phyloP scores from a whole-genome alignment of 2,888 invertebrate genomes.

The Noctua pronuba region DNA sequence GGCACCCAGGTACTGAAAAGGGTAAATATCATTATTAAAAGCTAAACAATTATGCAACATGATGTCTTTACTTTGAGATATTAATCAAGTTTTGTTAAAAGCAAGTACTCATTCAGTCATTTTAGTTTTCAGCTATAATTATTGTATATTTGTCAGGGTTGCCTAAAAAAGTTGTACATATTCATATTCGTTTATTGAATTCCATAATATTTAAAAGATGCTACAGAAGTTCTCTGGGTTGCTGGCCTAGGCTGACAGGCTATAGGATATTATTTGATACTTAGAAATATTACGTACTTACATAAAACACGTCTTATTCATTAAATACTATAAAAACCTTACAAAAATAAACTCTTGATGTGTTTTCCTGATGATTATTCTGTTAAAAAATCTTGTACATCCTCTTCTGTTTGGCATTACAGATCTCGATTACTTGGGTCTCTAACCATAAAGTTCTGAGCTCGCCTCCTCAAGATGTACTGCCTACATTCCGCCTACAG shows the following conservation, averaged over 20 bases:
- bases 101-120: neutral
- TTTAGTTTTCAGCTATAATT: neutral
- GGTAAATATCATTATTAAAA: neutral
- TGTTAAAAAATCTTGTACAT: neutral
- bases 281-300: neutral
- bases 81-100: neutral
- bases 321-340: too few species aligned
- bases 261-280: neutral
- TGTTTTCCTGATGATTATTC: neutral
- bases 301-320: neutral
- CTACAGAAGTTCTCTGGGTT: neutral
- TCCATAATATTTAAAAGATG: too few species aligned
- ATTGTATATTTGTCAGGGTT: neutral
- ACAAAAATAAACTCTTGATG: neutral
- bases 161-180: neutral
- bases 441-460: slow-evolving; percentile 8
- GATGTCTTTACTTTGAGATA: neutral
- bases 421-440: neutral
- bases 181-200: neutral
- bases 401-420: neutral
- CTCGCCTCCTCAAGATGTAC: neutral
- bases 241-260: neutral
- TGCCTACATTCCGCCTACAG: slow-evolving; percentile 25
- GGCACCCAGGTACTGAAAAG: neutral
- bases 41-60: neutral